phyloP scores from a whole-genome alignment of 2,888 invertebrate species.

The Cremastobaeus sp. region DNA sequence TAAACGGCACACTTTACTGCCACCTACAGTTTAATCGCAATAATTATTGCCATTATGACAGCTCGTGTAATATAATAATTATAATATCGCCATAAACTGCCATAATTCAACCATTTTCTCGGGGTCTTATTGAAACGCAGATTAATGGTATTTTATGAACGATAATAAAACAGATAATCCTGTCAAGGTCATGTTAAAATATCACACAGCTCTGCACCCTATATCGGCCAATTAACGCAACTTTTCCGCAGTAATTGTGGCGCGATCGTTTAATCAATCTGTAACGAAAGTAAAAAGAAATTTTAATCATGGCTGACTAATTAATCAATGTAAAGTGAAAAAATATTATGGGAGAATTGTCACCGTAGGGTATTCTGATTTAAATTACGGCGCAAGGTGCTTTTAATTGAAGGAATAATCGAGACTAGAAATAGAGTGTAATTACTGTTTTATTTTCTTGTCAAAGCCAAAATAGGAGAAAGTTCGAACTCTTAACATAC shows the following conservation, averaged over 20 bases:
- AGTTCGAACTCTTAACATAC: constrained; percentile 18
- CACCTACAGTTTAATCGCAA: no score
- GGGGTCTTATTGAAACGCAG: not conserved
- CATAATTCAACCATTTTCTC: not conserved
- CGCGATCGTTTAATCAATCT: no score
- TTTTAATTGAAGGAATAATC: constrained; percentile 31
- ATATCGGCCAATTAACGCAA: no score
- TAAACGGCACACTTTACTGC: no score
- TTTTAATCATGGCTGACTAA: no score
- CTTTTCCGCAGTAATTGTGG: no score
- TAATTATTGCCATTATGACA: no score
- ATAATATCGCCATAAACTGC: not conserved
- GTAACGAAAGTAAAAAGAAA: not conserved
- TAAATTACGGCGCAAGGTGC: constrained; percentile 9
- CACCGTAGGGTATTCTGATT: constrained; percentile 11
- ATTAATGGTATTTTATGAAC: not conserved
- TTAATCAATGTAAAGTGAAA: no score
- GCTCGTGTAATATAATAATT: no score
- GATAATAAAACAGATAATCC: constrained; percentile 13
- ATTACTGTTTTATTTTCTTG: constrained; percentile 34
- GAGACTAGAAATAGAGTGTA: constrained; percentile 13
- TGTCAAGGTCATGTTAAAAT: constrained; percentile 4
- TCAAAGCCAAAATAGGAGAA: constrained; percentile 29
- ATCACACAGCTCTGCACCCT: no score
- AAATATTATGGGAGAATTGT: not conserved